A percentile compares a stretch with the other conserved stretches of the same genome.
Evolutionary conservation across 2,888 invertebrate genomes (phyloP).

Genomic region (Ormyrus thymus): DNA sequence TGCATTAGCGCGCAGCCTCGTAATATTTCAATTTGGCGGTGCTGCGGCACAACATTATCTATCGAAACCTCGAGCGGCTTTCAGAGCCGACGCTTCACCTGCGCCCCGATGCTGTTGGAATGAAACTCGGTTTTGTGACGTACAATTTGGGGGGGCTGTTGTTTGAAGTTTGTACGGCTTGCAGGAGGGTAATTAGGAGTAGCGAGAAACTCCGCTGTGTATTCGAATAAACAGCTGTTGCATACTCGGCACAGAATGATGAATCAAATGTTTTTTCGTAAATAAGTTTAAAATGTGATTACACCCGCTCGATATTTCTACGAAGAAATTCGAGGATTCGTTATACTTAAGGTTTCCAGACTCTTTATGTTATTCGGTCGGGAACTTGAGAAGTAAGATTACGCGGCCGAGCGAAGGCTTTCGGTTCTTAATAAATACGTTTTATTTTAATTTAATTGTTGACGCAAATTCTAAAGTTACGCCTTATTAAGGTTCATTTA

Average conservation of each 20-base stretch:
- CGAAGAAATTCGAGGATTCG: conserved; percentile 12
- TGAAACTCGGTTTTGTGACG: not conserved
- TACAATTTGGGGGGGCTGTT: too few relatives aligned
- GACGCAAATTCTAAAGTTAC: conserved; percentile 20
- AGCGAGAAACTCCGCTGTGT: too few relatives aligned
- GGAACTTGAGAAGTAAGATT: conserved; percentile 15
- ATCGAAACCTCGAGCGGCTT: conserved; percentile 30
- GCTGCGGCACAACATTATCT: conserved; percentile 17
- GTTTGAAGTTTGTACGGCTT: too few relatives aligned
- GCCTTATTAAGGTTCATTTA: conserved; percentile 14
- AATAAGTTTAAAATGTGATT: not conserved
- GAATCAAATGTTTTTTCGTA: too few relatives aligned
- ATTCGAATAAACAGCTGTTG: too few relatives aligned
- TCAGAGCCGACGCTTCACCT: conserved; percentile 9
- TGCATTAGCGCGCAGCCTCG: conserved; percentile 44
- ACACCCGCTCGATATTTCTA: not conserved
- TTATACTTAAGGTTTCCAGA: not conserved
- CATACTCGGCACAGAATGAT: too few relatives aligned
- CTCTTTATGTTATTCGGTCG: not conserved
- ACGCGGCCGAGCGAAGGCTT: not conserved
- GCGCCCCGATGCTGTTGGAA: not conserved
- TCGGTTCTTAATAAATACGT: conserved; percentile 12
- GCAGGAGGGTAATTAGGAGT: too few relatives aligned
- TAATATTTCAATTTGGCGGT: conserved; percentile 51
- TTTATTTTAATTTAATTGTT: conserved; percentile 14